A percentile compares a stretch with the other conserved stretches of the same genome.
Conservation (phyloP, 2,113 vertebrate genomes). For the Coptodon rendalli region DNA sequence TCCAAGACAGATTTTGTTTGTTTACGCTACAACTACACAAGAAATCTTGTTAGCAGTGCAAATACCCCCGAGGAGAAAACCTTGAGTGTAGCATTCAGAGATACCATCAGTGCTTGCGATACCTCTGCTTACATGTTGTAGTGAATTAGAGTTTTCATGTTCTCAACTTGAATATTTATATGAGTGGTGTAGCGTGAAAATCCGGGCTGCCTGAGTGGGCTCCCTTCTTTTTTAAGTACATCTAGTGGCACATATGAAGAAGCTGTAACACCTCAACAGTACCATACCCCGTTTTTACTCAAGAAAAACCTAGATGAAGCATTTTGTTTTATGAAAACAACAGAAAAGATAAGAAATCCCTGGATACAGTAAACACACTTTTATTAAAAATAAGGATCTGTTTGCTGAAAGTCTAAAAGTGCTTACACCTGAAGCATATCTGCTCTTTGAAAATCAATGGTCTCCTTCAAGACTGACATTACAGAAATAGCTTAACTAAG, state of each 20-base stretch:
- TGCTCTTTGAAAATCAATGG: background rate
- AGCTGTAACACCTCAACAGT: background rate
- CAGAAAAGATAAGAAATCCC: background rate
- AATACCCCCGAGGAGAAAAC: background rate
- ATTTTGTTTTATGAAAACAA: background rate
- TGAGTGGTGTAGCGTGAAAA: background rate
- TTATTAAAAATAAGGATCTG: background rate
- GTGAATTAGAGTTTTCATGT: background rate
- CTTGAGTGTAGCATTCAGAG: background rate
- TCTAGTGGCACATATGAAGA: background rate
- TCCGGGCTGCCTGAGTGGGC: background rate
- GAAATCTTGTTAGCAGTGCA: background rate
- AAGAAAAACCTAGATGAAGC: background rate
- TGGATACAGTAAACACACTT: background rate
- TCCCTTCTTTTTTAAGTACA: background rate
- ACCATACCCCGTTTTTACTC: background rate
- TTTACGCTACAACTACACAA: background rate
- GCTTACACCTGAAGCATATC: background rate
- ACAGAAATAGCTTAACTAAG: background rate
- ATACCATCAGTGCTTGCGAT: background rate
- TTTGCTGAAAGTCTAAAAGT: background rate
- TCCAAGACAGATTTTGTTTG: background rate
- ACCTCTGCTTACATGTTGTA: background rate
- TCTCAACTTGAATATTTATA: background rate
- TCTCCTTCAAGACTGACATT: background rate